Percentiles rank a stretch among this genome's conserved stretches.
phyloP scores from a whole-genome alignment of 1,140 invertebrate genomes.

The Plectrocnemia conspersa region DNA sequence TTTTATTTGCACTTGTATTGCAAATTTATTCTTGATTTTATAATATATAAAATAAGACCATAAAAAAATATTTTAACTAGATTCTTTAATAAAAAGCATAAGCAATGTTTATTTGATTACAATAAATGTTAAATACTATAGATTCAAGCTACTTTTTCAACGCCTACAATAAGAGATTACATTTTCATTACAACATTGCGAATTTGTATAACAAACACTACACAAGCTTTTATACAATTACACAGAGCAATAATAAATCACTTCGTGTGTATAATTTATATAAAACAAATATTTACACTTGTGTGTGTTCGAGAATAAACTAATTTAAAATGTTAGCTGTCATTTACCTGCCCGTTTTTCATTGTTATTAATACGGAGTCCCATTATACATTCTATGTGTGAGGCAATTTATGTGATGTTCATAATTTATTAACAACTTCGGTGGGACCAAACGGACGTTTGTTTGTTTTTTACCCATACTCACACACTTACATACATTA shows the following conservation, averaged over 20 bases:
- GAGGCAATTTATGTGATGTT: slow-evolving; percentile 23
- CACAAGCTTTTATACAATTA: too few relatives aligned
- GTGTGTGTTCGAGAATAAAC: too few relatives aligned
- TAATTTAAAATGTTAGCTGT: slow-evolving; percentile 10
- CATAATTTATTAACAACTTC: slow-evolving; percentile 27
- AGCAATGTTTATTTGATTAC: too few relatives aligned
- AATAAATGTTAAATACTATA: too few relatives aligned
- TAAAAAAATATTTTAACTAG: background rate
- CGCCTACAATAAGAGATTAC: background rate
- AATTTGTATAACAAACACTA: too few relatives aligned
- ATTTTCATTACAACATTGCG: background rate
- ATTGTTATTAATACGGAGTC: slow-evolving; percentile 13
- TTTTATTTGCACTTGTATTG: background rate
- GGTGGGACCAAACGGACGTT: slow-evolving; percentile 6
- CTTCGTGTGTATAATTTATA: too few relatives aligned
- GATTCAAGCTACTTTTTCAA: too few relatives aligned
- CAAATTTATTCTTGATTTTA: background rate
- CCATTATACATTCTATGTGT: slow-evolving; percentile 7
- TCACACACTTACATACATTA: too few relatives aligned
- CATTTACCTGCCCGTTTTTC: background rate
- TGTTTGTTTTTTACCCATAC: slow-evolving; percentile 19
- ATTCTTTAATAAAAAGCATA: background rate
- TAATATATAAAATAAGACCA: background rate
- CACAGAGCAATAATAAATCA: too few relatives aligned
- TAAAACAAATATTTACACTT: too few relatives aligned